A percentile compares a stretch with the other conserved stretches of the same genome.
Evolutionary conservation across 2,888 invertebrate species (phyloP).

Genomic region (Amblyjoppa fuscipennis): DNA sequence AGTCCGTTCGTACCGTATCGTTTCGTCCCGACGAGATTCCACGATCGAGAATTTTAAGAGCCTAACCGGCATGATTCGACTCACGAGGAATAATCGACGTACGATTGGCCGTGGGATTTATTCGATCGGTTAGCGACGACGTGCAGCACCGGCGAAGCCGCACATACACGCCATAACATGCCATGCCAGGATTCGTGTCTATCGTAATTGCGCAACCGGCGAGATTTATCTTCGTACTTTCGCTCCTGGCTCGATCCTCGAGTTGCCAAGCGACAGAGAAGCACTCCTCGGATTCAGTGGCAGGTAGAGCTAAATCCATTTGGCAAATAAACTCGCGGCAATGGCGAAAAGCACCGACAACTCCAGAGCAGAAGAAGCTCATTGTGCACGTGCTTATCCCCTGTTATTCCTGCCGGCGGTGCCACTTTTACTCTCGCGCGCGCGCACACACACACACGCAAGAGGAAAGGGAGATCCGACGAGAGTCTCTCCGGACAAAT

Average conservation of each 20-base stretch:
- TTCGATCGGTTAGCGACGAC: background rate
- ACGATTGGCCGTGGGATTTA: conserved; percentile 56
- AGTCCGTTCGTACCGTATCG: conserved; percentile 16
- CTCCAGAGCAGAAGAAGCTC: conserved; percentile 37
- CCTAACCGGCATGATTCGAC: conserved; percentile 33
- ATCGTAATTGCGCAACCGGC: conserved; percentile 33
- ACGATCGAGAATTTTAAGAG: conserved; percentile 57
- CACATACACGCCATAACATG: background rate
- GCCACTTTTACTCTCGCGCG: conserved; percentile 54
- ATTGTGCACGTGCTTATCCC: conserved; percentile 50
- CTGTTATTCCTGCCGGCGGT: conserved; percentile 56
- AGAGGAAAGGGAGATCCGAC: background rate
- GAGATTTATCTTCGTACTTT: conserved; percentile 34
- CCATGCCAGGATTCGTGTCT: conserved; percentile 7
- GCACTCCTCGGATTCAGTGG: conserved; percentile 41
- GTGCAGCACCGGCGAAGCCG: background rate
- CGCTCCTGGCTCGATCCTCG: background rate
- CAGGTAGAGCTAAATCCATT: conserved; percentile 53
- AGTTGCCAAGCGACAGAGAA: background rate
- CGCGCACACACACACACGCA: conserved; percentile 28
- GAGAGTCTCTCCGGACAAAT: conserved; percentile 46
- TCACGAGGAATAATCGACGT: conserved; percentile 45
- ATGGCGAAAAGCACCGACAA: conserved; percentile 44
- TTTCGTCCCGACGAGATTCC: conserved; percentile 33
- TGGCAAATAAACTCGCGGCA: conserved; percentile 55